phyloP scores from a whole-genome alignment of 2,888 invertebrate species.

The Drymonia ruficornis region DNA sequence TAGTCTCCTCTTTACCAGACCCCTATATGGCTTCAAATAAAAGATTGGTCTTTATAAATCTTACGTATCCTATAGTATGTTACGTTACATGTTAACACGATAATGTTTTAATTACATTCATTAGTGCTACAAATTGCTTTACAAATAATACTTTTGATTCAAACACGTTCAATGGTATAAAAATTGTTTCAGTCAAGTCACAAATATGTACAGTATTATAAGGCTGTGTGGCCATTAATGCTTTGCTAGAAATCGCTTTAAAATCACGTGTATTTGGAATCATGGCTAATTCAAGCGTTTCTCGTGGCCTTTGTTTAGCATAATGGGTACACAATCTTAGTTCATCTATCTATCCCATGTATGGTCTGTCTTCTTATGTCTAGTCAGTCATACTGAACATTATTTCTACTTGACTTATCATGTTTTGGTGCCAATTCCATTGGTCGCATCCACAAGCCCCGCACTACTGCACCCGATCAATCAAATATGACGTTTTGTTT shows the following conservation, averaged over 20 bases:
- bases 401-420: no score
- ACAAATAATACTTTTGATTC: constrained; percentile 32
- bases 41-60: neutral
- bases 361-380: no score
- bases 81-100: constrained; percentile 10
- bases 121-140: constrained; percentile 49
- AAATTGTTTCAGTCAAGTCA: neutral
- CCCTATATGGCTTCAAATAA: no score
- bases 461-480: no score
- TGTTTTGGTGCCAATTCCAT: no score
- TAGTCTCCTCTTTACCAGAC: no score
- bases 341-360: no score
- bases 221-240: neutral
- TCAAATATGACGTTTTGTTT: no score
- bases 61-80: neutral
- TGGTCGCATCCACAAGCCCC: no score
- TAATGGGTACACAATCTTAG: neutral
- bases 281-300: no score
- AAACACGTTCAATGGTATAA: constrained; percentile 28
- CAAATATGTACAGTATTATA: neutral
- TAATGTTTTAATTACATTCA: constrained; percentile 10
- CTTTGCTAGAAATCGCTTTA: neutral
- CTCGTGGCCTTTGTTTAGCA: neutral
- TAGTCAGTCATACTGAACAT: no score
- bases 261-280: no score